Evolutionary conservation across 1,140 invertebrate genomes (phyloP).

Genomic region (Teleogryllus occipitalis): DNA sequence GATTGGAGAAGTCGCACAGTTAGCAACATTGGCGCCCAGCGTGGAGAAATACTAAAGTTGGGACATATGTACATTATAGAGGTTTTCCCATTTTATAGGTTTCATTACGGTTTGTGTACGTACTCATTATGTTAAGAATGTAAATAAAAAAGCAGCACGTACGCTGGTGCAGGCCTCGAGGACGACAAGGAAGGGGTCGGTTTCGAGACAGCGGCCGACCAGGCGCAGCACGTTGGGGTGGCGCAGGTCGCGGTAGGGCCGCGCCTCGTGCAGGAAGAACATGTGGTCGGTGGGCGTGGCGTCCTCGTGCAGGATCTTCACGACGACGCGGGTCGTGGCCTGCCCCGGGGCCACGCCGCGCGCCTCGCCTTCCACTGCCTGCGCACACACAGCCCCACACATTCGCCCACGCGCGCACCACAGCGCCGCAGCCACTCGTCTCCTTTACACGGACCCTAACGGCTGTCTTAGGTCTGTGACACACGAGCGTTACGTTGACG

Average conservation of each 20-base stretch:
- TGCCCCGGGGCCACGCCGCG: slow-evolving; percentile 40
- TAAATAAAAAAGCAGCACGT: slow-evolving; percentile 28
- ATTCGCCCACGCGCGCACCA: too few species aligned
- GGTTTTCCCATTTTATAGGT: too few species aligned
- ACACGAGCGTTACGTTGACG: too few species aligned
- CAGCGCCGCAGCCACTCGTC: too few species aligned
- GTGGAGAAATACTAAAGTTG: too few species aligned
- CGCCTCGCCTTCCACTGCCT: slow-evolving; percentile 64
- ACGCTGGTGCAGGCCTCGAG: slow-evolving; percentile 56
- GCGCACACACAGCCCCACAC: neutral
- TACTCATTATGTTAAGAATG: neutral
- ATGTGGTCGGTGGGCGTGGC: slow-evolving; percentile 56
- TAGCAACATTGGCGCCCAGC: too few species aligned
- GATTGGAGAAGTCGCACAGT: too few species aligned
- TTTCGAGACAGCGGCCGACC: slow-evolving; percentile 53
- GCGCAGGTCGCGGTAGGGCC: slow-evolving; percentile 52
- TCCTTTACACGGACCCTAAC: too few species aligned
- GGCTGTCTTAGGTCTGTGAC: too few species aligned
- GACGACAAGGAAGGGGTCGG: slow-evolving; percentile 53
- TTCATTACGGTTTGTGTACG: too few species aligned
- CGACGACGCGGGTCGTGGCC: slow-evolving; percentile 41
- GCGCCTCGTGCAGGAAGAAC: slow-evolving; percentile 61
- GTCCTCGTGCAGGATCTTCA: slow-evolving; percentile 63
- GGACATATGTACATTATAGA: too few species aligned
- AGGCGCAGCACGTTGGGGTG: slow-evolving; percentile 54